Base-by-base conservation (phyloP, 2,797 vertebrate species). In the Menidia menidia region DNA sequence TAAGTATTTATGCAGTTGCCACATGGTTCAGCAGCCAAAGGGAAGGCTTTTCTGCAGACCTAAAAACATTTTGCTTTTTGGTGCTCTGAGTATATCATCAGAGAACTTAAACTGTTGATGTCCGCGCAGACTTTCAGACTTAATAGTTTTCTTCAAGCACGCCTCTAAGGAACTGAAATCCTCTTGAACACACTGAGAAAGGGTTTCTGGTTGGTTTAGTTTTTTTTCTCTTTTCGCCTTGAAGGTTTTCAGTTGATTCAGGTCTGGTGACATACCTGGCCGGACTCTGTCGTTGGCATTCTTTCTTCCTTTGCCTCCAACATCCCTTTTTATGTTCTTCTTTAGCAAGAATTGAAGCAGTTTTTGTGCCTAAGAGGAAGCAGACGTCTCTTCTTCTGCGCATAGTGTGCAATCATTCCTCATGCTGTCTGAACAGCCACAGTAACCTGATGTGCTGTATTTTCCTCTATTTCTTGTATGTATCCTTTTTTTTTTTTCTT, bases 1-100 rank as follows among this genome's bases (percentile, higher is more conserved):
- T 71, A 93, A 92, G 61, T 88, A 94, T 95, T 93, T 68, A 94
- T 93, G 83, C 45, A 41, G 75, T 13, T 6, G 79, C 85, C 78
- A 92, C 54, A 52, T 64, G 85, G 82, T 73, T 16, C 67, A 56
- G 11, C 39, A 65, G 55, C 44, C 10, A 51, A 66, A 43, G 59
- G 50, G 4, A 61, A 71, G 72, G 77, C 63, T 63, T 68, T 76
- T 54, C 54, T 10, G 19, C 25, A 19, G n/a, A 55, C 48, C 9
- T 62, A 3, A 64, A 60, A 51, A 32, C 4, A 39, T 52, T 54
- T 58, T 59, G 14, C 18, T 55, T 56, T 25, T 66, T 61, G 14
- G 13, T 33, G 25, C 4, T 30, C 60, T 35, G 42, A 33, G 12
- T 4, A 18, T 32, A 31, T 15, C 1, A 11, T 16, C 7, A 39